Evolutionary conservation across 2,113 vertebrate species (phyloP).

Genomic region (Perca flavescens): DNA sequence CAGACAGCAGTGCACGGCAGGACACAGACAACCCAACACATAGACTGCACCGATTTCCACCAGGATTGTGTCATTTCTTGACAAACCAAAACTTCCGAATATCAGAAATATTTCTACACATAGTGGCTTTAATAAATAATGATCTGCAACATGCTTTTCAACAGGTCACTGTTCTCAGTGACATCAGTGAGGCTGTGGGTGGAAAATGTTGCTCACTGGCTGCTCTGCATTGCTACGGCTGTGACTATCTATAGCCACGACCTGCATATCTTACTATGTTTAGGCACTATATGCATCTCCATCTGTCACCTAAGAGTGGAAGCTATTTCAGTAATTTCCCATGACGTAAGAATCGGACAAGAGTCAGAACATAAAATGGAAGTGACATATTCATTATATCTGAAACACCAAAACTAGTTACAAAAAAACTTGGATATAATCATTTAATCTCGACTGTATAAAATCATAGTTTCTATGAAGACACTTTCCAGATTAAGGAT

Average conservation of each 20-base stretch:
- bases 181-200: constrained; percentile 37
- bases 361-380: constrained; percentile 17
- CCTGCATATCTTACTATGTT: constrained; percentile 79
- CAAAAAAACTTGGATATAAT: background rate
- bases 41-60: background rate
- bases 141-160: background rate
- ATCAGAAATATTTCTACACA: too few relatives aligned
- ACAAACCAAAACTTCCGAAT: background rate
- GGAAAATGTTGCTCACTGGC: constrained; percentile 68
- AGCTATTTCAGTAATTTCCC: constrained; percentile 71
- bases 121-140: background rate
- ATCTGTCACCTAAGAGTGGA: constrained; percentile 68
- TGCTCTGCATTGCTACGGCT: constrained; percentile 34
- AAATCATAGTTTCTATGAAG: background rate
- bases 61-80: background rate
- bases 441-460: background rate
- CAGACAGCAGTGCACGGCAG: background rate
- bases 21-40: background rate
- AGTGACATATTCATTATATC: background rate
- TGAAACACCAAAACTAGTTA: background rate
- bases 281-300: constrained; percentile 70
- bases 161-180: constrained; percentile 15
- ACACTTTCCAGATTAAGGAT: background rate
- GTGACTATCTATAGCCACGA: constrained; percentile 72
- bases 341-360: constrained; percentile 34